Percentiles rank a stretch among this genome's conserved stretches.
Evolutionary conservation across 2,888 invertebrate species (phyloP).

Genomic region (Microctonus brassicae): DNA sequence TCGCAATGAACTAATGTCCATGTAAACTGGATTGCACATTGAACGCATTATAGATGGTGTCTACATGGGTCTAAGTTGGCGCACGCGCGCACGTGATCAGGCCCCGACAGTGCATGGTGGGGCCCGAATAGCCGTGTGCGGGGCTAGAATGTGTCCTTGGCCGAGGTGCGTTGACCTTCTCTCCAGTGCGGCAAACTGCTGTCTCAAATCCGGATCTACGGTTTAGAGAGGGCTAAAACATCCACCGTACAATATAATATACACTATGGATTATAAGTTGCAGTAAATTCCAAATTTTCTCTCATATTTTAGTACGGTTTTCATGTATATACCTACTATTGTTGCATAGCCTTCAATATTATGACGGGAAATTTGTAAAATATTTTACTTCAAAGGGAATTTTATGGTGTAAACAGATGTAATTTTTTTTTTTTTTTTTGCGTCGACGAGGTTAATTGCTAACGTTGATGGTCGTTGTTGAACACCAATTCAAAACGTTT

Average conservation of each 20-base stretch:
- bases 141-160: constrained; percentile 68
- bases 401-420: constrained; percentile 1
- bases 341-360: neutral
- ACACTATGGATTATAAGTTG: too few species aligned
- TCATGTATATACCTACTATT: neutral
- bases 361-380: neutral
- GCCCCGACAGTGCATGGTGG: constrained; percentile 39
- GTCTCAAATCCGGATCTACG: constrained; percentile 42
- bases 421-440: too few species aligned
- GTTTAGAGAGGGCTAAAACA: constrained; percentile 57
- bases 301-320: neutral
- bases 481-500: neutral
- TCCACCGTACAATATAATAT: constrained; percentile 36
- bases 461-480: neutral
- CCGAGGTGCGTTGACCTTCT: constrained; percentile 67
- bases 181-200: constrained; percentile 53
- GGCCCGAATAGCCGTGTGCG: constrained; percentile 39
- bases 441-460: neutral
- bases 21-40: neutral
- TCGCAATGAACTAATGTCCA: too few species aligned
- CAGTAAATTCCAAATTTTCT: neutral
- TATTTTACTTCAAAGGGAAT: neutral
- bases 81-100: constrained; percentile 43
- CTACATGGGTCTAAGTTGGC: constrained; percentile 18
- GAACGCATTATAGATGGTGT: constrained; percentile 34